A percentile compares a stretch with the other conserved stretches of the same genome.
Evolutionary conservation across 2,797 vertebrate species (phyloP).

Genomic region (Smutsia gigantea): DNA sequence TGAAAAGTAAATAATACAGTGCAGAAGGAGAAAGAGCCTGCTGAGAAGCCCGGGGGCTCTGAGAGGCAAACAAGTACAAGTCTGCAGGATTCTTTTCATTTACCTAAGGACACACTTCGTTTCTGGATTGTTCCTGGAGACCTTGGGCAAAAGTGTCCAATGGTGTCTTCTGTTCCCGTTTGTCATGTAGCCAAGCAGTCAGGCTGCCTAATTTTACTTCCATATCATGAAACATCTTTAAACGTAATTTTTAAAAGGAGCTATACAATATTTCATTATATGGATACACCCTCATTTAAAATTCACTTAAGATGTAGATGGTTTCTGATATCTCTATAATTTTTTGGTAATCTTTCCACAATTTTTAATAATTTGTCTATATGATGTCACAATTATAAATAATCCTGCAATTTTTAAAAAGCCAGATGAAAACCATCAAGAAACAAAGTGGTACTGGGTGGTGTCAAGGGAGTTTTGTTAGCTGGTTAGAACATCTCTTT

Average conservation of each 20-base stretch:
- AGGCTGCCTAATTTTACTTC: neutral
- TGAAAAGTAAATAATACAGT: neutral
- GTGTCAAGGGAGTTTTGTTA: neutral
- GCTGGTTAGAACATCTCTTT: neutral
- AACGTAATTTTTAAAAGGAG: neutral
- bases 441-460: neutral
- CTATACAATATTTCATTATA: neutral
- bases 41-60: neutral
- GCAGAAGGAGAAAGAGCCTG: neutral
- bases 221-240: neutral
- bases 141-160: neutral
- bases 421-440: neutral
- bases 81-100: neutral
- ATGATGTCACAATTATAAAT: neutral
- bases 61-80: neutral
- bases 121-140: neutral
- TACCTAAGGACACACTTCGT: neutral
- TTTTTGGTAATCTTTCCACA: neutral
- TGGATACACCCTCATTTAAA: neutral
- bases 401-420: neutral
- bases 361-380: neutral
- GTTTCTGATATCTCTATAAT: neutral
- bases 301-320: neutral
- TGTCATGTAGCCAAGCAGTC: neutral
- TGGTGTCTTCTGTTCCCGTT: neutral